phyloP scores from a whole-genome alignment of 1,140 invertebrate genomes.

The Anadara kagoshimensis region DNA sequence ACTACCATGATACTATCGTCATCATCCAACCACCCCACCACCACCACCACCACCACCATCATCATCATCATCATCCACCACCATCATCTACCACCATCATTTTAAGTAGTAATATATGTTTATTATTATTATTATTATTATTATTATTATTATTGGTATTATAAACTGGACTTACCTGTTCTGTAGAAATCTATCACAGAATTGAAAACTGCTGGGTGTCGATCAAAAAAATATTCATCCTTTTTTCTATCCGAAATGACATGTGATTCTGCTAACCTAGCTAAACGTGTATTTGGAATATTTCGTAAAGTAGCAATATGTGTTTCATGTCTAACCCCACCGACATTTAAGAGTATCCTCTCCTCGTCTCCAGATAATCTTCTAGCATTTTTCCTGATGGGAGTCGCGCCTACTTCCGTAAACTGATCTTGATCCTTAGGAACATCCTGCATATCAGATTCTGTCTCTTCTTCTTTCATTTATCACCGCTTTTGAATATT shows the following conservation, averaged over 20 bases:
- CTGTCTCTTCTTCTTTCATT: no score
- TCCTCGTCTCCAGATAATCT: conserved; percentile 47
- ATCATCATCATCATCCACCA: no score
- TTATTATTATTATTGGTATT: no score
- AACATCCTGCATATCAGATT: conserved; percentile 28
- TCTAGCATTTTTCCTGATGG: conserved; percentile 31
- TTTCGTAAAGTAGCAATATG: conserved; percentile 81
- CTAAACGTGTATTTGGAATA: conserved; percentile 69
- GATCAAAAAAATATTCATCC: conserved; percentile 73
- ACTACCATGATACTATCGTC: no score
- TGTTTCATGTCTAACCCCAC: conserved; percentile 96
- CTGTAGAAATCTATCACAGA: conserved; percentile 71
- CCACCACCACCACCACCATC: no score
- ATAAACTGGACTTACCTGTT: conserved; percentile 65
- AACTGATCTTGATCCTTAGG: conserved; percentile 10
- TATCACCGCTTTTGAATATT: no score
- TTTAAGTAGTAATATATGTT: no score
- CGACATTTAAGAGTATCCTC: conserved; percentile 94
- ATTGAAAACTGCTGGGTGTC: conserved; percentile 72
- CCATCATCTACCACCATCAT: no score
- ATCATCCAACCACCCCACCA: no score
- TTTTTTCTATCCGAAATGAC: conserved; percentile 51
- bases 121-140: no score
- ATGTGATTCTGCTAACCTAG: conserved; percentile 62
- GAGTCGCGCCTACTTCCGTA: conserved; percentile 40